These are phyloP conservation scores for Carduelis carduelis DNA, from an alignment of 2,797 vertebrate genomes.

Conservation along the genomic window DNA sequence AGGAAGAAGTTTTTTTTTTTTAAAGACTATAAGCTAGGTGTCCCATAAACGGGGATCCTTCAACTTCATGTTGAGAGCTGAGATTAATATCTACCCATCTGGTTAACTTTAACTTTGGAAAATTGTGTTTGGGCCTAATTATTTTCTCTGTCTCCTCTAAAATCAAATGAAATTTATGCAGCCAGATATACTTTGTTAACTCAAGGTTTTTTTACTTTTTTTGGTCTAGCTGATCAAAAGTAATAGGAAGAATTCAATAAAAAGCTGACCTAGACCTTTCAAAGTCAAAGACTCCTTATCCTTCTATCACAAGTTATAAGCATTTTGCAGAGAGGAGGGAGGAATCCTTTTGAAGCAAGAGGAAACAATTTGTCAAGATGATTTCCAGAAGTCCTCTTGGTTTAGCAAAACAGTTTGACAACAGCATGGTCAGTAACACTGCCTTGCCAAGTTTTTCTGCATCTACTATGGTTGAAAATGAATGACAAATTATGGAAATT, in stretches of 20 bases:
- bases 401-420: background rate
- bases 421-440: background rate
- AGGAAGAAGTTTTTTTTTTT: background rate
- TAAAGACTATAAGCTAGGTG: background rate
- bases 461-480: background rate
- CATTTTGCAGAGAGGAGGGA: background rate
- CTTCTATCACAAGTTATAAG: background rate
- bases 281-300: background rate
- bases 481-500: background rate
- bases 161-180: background rate
- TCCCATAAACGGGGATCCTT: background rate
- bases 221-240: background rate
- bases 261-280: background rate
- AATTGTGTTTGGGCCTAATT: background rate
- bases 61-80: background rate
- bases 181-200: background rate
- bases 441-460: background rate
- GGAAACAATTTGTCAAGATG: background rate
- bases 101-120: background rate
- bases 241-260: background rate
- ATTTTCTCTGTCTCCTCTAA: background rate
- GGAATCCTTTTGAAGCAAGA: background rate
- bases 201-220: background rate
- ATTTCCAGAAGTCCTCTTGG: background rate
- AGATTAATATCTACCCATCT: background rate